Evolutionary conservation across 2,888 invertebrate species (phyloP), one percentile per base, ranked within the genome.

Genomic region (Terebella lapidaria): DNA sequence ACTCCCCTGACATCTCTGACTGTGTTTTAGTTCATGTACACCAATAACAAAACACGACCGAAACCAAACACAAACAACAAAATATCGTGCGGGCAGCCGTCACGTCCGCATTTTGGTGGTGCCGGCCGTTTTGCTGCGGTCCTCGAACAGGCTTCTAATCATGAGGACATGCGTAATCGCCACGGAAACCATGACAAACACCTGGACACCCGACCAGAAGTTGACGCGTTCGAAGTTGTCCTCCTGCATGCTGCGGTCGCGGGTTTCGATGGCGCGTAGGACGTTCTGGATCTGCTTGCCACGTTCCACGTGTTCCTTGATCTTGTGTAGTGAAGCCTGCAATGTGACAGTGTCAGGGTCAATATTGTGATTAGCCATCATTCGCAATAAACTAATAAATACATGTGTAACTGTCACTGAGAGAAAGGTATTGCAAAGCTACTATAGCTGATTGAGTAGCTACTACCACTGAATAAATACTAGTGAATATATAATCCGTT

Each of bases 191-290:
- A 93, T 89, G 25, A 89, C 84, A 28, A 82, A 73, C 45, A 92
- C 86, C 74, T 91, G 90, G 27, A 91, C 77, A 22, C 67, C 65
- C 1, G 79, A 78, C 87, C 90, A 91, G 56, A 86, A 82, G 72
- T 91, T 91, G 0, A 94, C 91, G 65, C 89, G 86, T 64, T 87
- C 87, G 74, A 87, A 90, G 80, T 90, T 90, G 52, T 87, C 86
- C 75, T 92, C 92, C 1, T 89, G 89, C 1, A 89, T 77, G 75
- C 91, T 90, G 65, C 92, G 84, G 77, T 93, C 93, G 28, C 91
- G 80, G 0, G 91, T 88, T 79, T 93, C 92, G 70, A 84, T 84
- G 0, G 89, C 88, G 56, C 88, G 85, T 62, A 90, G 83, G 57
- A 75, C 56, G 56, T 75, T 72, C 69, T 81, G 81, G 29, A 74